Evolutionary conservation across 2,113 vertebrate genomes (phyloP).

Genomic region (Mesoclemmys tuberculata): DNA sequence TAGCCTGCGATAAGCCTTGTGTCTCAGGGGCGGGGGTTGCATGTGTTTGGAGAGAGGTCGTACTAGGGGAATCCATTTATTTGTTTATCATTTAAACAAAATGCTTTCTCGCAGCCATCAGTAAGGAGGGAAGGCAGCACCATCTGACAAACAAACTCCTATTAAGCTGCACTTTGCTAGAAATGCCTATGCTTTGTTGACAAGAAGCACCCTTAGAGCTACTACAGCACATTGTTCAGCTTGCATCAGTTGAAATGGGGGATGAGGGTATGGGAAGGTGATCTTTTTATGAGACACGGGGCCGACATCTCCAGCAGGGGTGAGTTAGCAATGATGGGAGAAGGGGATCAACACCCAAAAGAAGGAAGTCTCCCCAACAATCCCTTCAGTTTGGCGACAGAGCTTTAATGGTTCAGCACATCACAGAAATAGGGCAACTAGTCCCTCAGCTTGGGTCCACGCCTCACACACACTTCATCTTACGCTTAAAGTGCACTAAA

Average conservation of each 20-base stretch:
- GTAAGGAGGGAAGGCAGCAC: background rate
- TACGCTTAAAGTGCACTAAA: background rate
- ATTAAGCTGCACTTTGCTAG: background rate
- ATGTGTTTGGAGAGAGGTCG: background rate
- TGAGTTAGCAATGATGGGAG: background rate
- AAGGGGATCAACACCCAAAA: background rate
- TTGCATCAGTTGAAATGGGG: background rate
- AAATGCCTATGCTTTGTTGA: accelerated
- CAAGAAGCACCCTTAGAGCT: background rate
- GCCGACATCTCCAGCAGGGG: background rate
- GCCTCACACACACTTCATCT: background rate
- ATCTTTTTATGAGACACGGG: background rate
- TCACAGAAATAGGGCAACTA: background rate
- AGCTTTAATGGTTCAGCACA: background rate
- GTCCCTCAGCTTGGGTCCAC: background rate
- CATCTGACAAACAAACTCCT: background rate
- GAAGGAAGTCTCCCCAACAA: background rate
- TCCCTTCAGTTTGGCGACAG: background rate
- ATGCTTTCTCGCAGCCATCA: background rate
- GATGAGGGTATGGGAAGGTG: background rate
- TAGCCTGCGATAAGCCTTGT: background rate
- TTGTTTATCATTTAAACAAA: background rate
- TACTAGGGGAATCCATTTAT: background rate
- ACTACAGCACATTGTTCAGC: background rate
- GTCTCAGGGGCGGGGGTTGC: background rate